A percentile compares a stretch with the other conserved stretches of the same genome.
Conservation (phyloP, 2,797 vertebrate genomes). For the Diceros bicornis region DNA sequence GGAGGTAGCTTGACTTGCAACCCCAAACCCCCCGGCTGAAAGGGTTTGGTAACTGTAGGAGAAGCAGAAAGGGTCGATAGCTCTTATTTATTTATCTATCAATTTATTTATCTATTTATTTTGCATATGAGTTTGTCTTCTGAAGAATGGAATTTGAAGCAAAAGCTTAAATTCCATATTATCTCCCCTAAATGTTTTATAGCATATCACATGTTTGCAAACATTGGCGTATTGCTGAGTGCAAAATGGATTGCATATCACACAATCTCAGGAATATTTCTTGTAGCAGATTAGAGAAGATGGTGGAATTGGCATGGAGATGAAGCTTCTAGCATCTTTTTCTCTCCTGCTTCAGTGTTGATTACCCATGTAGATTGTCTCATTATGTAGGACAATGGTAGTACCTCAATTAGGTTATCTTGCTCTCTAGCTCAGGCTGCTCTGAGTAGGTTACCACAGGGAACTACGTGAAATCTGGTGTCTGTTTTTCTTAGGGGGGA, state of each 20-base stretch:
- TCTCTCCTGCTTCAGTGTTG: conserved; percentile 4
- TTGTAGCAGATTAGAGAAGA: not conserved
- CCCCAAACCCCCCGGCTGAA: not conserved
- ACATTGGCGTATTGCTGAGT: not conserved
- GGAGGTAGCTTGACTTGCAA: not conserved
- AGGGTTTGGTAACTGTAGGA: not conserved
- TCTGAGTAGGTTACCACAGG: not conserved
- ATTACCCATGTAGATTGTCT: not conserved
- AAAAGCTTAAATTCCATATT: conserved; percentile 23
- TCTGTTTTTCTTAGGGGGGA: not conserved
- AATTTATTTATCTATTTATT: not conserved
- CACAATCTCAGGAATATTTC: not conserved
- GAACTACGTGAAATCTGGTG: not conserved
- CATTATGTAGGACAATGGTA: not conserved
- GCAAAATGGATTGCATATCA: not conserved
- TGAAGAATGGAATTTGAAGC: conserved; percentile 34
- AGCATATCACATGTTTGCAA: not conserved
- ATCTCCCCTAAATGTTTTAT: not conserved
- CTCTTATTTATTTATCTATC: not conserved
- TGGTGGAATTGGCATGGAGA: not conserved
- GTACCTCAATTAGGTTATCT: not conserved
- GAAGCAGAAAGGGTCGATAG: not conserved
- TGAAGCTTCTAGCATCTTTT: not conserved
- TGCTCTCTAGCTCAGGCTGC: not conserved
- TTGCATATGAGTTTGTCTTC: not conserved